Evolutionary conservation across 1,140 invertebrate genomes (phyloP).

Genomic region (Drosophila bifasciata): DNA sequence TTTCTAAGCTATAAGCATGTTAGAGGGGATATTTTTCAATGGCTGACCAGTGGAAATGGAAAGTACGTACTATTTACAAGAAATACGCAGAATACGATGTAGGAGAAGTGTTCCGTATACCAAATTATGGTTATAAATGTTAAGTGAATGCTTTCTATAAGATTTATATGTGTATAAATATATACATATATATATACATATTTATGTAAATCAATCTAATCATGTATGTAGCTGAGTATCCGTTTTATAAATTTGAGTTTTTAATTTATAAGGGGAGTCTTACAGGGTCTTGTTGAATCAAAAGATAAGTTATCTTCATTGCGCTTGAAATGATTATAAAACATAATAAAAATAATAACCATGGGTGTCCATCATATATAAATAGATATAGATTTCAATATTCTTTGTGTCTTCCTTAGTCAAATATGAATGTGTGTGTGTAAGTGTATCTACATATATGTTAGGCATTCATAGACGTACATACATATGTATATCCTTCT

Average conservation of each 20-base stretch:
- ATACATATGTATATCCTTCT: slow-evolving; percentile 32
- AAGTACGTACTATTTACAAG: slow-evolving; percentile 56
- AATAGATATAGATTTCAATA: slow-evolving; percentile 46
- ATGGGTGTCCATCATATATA: slow-evolving; percentile 31
- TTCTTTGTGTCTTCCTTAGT: slow-evolving; percentile 74
- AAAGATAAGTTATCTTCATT: slow-evolving; percentile 39
- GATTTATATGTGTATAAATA: slow-evolving; percentile 48
- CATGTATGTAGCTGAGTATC: slow-evolving; percentile 5
- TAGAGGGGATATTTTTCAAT: slow-evolving; percentile 52
- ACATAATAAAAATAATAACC: slow-evolving; percentile 14
- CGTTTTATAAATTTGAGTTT: slow-evolving; percentile 19
- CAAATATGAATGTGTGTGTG: slow-evolving; percentile 40
- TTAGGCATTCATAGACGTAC: slow-evolving; percentile 22
- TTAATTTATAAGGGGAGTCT: slow-evolving; percentile 31
- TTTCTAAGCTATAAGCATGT: slow-evolving; percentile 53
- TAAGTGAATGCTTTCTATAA: slow-evolving; percentile 49
- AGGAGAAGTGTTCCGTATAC: slow-evolving; percentile 12
- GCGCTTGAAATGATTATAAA: background rate
- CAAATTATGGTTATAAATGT: slow-evolving; percentile 2
- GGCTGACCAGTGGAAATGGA: slow-evolving; percentile 36
- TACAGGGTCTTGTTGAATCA: slow-evolving; percentile 54
- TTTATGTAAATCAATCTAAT: slow-evolving; percentile 15
- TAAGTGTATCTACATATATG: slow-evolving; percentile 27
- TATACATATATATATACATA: slow-evolving; percentile 26
- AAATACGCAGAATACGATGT: background rate